These are phyloP conservation scores for Fregata magnificens DNA, from an alignment of 2,113 vertebrate species.

Conservation along the genomic window DNA sequence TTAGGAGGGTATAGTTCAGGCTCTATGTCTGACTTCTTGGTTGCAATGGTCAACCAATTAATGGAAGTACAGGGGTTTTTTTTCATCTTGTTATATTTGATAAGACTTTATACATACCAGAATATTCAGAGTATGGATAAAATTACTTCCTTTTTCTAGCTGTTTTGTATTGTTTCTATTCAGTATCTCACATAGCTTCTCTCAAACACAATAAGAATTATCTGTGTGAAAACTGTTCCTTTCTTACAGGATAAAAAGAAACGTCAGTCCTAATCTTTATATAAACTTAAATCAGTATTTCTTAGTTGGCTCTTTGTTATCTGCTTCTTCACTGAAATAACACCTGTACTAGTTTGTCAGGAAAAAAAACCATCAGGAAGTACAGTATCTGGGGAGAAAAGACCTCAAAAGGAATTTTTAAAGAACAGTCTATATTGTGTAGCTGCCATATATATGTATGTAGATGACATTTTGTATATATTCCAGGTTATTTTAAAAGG, in stretches of 20 bases:
- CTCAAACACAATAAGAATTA: neutral
- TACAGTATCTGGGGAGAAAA: neutral
- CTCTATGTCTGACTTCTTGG: neutral
- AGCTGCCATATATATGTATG: neutral
- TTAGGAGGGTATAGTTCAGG: neutral
- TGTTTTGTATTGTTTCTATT: neutral
- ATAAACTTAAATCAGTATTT: neutral
- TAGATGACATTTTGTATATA: neutral
- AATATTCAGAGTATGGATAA: neutral
- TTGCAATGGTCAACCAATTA: neutral
- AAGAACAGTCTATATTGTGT: neutral
- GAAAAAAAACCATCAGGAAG: neutral
- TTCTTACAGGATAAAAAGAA: neutral
- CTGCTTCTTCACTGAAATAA: slow-evolving; percentile 13
- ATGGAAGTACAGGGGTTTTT: neutral
- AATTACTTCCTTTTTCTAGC: neutral
- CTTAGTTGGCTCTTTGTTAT: neutral
- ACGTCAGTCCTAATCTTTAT: neutral
- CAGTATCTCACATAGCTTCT: neutral
- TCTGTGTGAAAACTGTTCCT: neutral
- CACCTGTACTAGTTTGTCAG: neutral
- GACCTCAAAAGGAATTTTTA: neutral
- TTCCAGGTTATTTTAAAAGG: neutral
- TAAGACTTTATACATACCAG: neutral
- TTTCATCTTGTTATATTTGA: neutral